phyloP scores from a whole-genome alignment of 2,888 invertebrate genomes.

The Cryptus viduatorius region DNA sequence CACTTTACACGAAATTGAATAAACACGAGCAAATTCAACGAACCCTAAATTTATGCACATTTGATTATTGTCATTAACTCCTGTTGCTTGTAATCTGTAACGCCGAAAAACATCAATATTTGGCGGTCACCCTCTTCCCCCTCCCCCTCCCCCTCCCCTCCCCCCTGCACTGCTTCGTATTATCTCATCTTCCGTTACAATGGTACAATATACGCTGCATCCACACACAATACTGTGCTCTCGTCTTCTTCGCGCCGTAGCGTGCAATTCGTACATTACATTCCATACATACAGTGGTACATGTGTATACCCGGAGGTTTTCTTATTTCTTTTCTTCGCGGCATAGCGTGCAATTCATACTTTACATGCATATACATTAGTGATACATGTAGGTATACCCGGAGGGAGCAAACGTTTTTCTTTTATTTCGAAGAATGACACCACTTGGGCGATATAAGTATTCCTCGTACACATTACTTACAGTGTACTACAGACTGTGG shows the following conservation, averaged over 20 bases:
- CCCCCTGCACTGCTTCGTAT: not conserved
- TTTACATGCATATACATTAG: slow-evolving; percentile 20
- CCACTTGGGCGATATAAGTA: slow-evolving; percentile 12
- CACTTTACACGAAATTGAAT: slow-evolving; percentile 14
- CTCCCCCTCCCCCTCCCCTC: not conserved
- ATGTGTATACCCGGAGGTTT: not conserved
- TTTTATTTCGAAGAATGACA: slow-evolving; percentile 16
- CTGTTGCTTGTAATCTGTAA: slow-evolving; percentile 16
- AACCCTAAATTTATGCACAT: slow-evolving; percentile 3
- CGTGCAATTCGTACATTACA: too few relatives aligned
- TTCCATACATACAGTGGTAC: not conserved
- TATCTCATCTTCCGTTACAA: slow-evolving; percentile 15
- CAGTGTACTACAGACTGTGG: slow-evolving; percentile 16
- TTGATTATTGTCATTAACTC: slow-evolving; percentile 19
- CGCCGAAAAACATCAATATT: slow-evolving; percentile 19
- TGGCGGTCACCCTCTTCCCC: not conserved
- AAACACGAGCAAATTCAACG: slow-evolving; percentile 18
- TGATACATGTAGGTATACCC: not conserved
- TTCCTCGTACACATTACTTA: slow-evolving; percentile 15
- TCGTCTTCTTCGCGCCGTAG: not conserved
- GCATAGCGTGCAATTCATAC: slow-evolving; percentile 12
- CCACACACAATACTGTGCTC: slow-evolving; percentile 4
- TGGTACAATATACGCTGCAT: slow-evolving; percentile 12
- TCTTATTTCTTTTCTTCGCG: not conserved
- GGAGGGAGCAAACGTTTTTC: slow-evolving; percentile 9